Evolutionary conservation across 1,140 invertebrate species (phyloP).

Genomic region (Drosophila pseudoananassae): DNA sequence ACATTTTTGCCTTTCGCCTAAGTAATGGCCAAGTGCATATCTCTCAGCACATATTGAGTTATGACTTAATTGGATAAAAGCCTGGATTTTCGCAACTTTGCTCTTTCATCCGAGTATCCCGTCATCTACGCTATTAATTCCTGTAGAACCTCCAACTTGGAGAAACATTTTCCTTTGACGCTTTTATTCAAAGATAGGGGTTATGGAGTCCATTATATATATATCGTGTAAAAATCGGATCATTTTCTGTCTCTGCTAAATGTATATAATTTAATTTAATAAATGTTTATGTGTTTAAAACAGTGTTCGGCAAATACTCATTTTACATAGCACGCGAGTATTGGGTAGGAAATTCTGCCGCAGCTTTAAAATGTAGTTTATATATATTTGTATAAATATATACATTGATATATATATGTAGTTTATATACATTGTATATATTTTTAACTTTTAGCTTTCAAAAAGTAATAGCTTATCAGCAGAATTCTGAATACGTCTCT

Average conservation of each 20-base stretch:
- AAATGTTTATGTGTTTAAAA: no score
- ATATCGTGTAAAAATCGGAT: conserved; percentile 20
- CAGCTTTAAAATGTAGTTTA: no score
- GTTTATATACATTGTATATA: no score
- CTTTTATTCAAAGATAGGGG: conserved; percentile 6
- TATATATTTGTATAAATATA: no score
- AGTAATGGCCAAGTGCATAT: conserved; percentile 79
- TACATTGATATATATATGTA: no score
- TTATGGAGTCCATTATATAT: neutral
- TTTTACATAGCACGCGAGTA: no score
- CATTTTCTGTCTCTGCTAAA: neutral
- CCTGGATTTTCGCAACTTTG: conserved; percentile 46
- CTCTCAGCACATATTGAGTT: conserved; percentile 79
- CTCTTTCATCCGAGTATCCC: conserved; percentile 6
- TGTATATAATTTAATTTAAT: no score
- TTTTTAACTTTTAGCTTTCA: no score
- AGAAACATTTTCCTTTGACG: conserved; percentile 26
- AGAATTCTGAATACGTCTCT: no score
- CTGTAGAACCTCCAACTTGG: conserved; percentile 22
- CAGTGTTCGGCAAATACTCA: no score
- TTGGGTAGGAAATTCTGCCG: no score
- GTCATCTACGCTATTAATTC: neutral
- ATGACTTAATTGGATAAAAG: conserved; percentile 81
- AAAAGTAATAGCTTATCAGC: no score
- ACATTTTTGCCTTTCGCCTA: conserved; percentile 75